A percentile compares a stretch with the other conserved stretches of the same genome.
Conservation (phyloP, 2,888 invertebrate species). For the Noctuana brunneofusca region DNA sequence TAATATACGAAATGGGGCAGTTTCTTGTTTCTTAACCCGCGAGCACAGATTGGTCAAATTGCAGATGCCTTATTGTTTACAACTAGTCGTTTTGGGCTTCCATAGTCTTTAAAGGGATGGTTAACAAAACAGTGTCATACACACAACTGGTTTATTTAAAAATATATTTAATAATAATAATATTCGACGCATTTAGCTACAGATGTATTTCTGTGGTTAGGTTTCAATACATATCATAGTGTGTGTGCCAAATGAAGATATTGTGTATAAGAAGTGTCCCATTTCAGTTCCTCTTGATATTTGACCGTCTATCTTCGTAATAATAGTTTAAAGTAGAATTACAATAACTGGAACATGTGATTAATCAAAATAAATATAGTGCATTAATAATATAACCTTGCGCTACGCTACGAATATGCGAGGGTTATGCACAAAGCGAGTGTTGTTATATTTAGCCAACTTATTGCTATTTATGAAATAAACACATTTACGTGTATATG, state of each 20-base stretch:
- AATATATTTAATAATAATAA: slow-evolving; percentile 9
- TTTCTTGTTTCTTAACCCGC: slow-evolving; percentile 40
- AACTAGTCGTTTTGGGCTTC: slow-evolving; percentile 47
- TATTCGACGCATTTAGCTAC: slow-evolving; percentile 6
- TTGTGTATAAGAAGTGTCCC: slow-evolving; percentile 54
- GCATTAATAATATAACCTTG: slow-evolving; percentile 13
- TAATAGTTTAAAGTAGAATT: slow-evolving; percentile 26
- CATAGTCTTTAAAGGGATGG: slow-evolving; percentile 42
- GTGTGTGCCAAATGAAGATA: slow-evolving; percentile 66
- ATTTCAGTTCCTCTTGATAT: slow-evolving; percentile 48
- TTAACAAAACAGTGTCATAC: slow-evolving; percentile 15
- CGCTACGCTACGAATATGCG: slow-evolving; percentile 28
- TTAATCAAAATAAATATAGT: slow-evolving; percentile 14
- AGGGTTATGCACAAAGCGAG: slow-evolving; percentile 28
- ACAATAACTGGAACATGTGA: slow-evolving; percentile 29
- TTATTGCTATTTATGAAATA: slow-evolving; percentile 31
- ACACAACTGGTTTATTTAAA: slow-evolving; percentile 10
- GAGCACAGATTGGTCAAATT: slow-evolving; percentile 15
- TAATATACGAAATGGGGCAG: slow-evolving; percentile 58
- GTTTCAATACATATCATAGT: slow-evolving; percentile 58
- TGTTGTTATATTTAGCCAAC: slow-evolving; percentile 33
- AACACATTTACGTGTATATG: slow-evolving; percentile 23
- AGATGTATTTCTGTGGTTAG: slow-evolving; percentile 2
- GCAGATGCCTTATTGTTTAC: slow-evolving; percentile 13
- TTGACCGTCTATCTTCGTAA: slow-evolving; percentile 31